phyloP scores from a whole-genome alignment of 2,888 invertebrate species.

The Synergus umbraculus region DNA sequence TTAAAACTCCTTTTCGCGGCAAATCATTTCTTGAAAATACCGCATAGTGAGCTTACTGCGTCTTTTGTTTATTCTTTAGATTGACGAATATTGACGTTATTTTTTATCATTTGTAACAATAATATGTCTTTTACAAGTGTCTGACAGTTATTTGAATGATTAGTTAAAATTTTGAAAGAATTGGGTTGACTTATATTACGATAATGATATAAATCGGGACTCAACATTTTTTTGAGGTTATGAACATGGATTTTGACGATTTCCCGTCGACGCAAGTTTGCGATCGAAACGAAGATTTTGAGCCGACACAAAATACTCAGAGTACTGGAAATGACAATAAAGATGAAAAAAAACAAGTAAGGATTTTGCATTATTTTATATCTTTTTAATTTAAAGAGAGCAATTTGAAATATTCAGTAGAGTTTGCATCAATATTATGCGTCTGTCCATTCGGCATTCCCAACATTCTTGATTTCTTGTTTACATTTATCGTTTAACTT shows the following conservation, averaged over 20 bases:
- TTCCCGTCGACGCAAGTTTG: slow-evolving; percentile 1
- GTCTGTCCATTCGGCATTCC: no score
- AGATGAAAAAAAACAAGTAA: slow-evolving; percentile 1
- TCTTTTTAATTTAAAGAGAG: background rate
- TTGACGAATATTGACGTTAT: background rate
- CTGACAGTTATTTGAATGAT: background rate
- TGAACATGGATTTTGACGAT: slow-evolving; percentile 3
- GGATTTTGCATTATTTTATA: background rate
- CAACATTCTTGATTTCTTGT: background rate
- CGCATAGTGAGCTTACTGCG: background rate
- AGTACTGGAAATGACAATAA: background rate
- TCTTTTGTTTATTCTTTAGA: background rate
- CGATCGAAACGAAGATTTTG: background rate
- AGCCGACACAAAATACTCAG: background rate
- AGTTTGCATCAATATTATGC: no score
- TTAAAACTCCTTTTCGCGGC: background rate
- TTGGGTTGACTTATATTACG: background rate
- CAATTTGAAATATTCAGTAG: background rate
- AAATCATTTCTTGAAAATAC: background rate
- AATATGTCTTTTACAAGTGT: background rate
- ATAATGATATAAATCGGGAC: background rate
- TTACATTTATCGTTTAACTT: background rate
- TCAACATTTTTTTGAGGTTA: slow-evolving; percentile 7
- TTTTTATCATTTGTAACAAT: background rate
- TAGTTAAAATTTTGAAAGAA: background rate